Evolutionary conservation across 2,888 invertebrate genomes (phyloP).

Genomic region (Oscheius onirici): DNA sequence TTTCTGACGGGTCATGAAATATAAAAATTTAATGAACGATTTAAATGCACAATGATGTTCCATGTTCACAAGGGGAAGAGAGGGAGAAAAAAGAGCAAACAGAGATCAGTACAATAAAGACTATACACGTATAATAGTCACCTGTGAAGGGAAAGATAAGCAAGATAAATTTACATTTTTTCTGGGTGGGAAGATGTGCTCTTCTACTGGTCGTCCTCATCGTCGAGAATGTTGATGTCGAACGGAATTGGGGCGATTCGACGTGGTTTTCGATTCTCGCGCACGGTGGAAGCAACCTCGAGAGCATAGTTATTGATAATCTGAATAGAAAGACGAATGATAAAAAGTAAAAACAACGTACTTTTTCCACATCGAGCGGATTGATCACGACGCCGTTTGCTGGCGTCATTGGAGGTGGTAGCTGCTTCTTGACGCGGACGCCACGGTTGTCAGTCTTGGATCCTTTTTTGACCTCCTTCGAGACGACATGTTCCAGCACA

Average conservation of each 20-base stretch:
- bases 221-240: slow-evolving; percentile 53
- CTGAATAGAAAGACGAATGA: slow-evolving; percentile 34
- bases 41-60: slow-evolving; percentile 3
- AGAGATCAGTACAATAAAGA: neutral
- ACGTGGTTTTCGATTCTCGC: slow-evolving; percentile 41
- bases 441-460: slow-evolving; percentile 3
- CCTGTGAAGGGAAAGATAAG: too few relatives aligned
- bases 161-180: too few relatives aligned
- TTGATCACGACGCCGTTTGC: slow-evolving; percentile 6
- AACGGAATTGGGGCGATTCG: slow-evolving; percentile 59
- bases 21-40: slow-evolving; percentile 23
- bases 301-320: slow-evolving; percentile 58
- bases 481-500: slow-evolving; percentile 47
- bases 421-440: neutral
- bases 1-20: neutral
- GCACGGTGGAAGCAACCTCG: slow-evolving; percentile 57
- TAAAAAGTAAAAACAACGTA: neutral
- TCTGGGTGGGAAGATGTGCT: neutral
- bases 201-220: slow-evolving; percentile 28
- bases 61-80: neutral
- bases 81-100: neutral
- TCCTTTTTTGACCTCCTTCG: neutral
- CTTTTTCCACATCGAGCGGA: slow-evolving; percentile 17
- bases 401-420: slow-evolving; percentile 12
- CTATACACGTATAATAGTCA: neutral